Conservation (phyloP, 2,113 vertebrate species). For the Rhinoderma darwinii region DNA sequence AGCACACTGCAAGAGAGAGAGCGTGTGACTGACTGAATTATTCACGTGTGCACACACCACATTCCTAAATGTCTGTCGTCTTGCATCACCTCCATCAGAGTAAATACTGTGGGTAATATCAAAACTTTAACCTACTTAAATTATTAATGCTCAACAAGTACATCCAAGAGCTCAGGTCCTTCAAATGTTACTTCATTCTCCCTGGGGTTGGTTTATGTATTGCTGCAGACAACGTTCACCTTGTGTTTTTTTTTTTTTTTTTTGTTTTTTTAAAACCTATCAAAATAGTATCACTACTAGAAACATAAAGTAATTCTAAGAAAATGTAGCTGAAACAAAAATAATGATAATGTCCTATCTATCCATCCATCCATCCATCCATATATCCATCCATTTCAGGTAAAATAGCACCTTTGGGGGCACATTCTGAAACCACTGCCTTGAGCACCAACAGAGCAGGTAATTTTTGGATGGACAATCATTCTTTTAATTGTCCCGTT, state of each 20-base stretch:
- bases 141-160: constrained; percentile 78
- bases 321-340: not conserved
- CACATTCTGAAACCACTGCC: too few species aligned
- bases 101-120: constrained; percentile 68
- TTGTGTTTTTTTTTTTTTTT: constrained; percentile 9
- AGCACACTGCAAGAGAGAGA: not conserved
- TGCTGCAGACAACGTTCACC: not conserved
- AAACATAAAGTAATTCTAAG: not conserved
- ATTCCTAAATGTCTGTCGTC: constrained; percentile 44
- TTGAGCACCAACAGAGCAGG: too few species aligned
- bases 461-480: too few species aligned
- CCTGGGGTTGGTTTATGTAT: constrained; percentile 61
- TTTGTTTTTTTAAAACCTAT: not conserved
- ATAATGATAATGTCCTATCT: too few species aligned
- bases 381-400: too few species aligned
- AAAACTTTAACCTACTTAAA: constrained; percentile 76
- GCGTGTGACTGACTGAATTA: constrained; percentile 18
- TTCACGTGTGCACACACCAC: not conserved
- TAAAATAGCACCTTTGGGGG: too few species aligned
- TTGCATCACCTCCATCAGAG: constrained; percentile 68
- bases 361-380: too few species aligned
- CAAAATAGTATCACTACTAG: not conserved
- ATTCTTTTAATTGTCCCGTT: too few species aligned
- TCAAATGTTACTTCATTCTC: constrained; percentile 65
- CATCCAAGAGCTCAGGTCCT: constrained; percentile 70